Base-by-base conservation (phyloP, 2,797 vertebrate species). In the Sitta carolinensis region DNA sequence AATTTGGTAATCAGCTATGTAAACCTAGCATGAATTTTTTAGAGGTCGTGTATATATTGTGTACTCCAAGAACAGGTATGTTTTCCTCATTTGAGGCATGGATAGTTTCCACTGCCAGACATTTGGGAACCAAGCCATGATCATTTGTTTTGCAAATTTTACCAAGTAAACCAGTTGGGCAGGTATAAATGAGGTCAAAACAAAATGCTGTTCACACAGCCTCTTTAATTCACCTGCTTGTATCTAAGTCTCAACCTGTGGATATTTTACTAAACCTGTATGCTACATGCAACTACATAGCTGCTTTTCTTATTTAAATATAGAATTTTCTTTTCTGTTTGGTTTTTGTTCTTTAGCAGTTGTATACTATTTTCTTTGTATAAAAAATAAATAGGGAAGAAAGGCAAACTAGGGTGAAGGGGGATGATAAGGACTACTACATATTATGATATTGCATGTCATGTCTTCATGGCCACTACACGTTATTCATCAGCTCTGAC, bases 71-170 rank as follows among this genome's bases (percentile, higher is more conserved):
- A 86, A 72, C 47, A 75, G 40, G 29, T 54, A 32, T 58, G 83
- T 72, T 74, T 69, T 87, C 38, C 68, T 82, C 67, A 34, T 70
- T 38, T 51, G 45, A 69, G 54, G 45, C 14, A 1, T 19, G 17
- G 66, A 59, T 61, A 34, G 32, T 84, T 92, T 72, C 68, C 30
- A 16, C 54, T 69, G 43, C 36, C 23, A 69, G 59, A 47, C 55
- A 48, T 77, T 81, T 3, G 10, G 81, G 43, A 83, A 77, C 68
- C 63, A 69, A 94, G 81, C 72, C 47, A 13, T 30, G 25, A 54
- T 51, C 5, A 64, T 95, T 91, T 95, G 87, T 89, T 91, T 95
- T 73, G 80, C 75, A 93, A 32, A 87, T 81, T 68, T 61, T 72
- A 66, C 54, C 66, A 57, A 45, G 61, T 55, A 73, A 90, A 89